Evolutionary conservation across 2,888 invertebrate species (phyloP).

Genomic region (Cybosia mesomella): DNA sequence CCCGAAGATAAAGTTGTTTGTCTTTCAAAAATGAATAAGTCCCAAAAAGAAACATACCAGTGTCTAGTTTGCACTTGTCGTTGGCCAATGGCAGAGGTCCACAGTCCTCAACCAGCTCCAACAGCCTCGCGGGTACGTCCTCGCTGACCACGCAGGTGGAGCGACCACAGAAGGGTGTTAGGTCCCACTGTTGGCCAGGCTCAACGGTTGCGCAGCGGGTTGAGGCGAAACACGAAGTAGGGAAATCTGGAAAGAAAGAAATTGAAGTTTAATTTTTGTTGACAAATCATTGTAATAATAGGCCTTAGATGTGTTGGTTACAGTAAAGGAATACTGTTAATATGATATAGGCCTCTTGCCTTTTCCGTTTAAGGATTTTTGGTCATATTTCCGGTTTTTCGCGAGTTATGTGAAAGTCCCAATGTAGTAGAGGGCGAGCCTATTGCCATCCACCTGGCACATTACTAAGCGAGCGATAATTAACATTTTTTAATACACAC

Average conservation of each 20-base stretch:
- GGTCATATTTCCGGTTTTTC: too few relatives aligned
- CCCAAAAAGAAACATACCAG: constrained; percentile 62
- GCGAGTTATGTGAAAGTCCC: too few relatives aligned
- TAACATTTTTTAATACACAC: too few relatives aligned
- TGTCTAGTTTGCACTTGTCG: constrained; percentile 94
- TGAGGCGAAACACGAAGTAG: constrained; percentile 96
- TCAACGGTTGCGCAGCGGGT: constrained; percentile 96
- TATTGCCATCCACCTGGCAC: too few relatives aligned
- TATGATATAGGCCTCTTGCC: too few relatives aligned
- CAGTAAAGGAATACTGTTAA: too few relatives aligned
- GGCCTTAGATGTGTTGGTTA: too few relatives aligned
- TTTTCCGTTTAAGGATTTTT: too few relatives aligned
- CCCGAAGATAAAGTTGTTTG: too few relatives aligned
- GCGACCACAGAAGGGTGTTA: constrained; percentile 96
- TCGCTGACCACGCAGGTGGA: constrained; percentile 94
- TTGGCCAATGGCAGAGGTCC: constrained; percentile 95
- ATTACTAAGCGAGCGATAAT: too few relatives aligned
- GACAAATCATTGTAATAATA: too few relatives aligned
- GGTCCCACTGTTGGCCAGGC: constrained; percentile 94
- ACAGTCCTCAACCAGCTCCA: constrained; percentile 96
- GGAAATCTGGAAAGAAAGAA: constrained; percentile 89
- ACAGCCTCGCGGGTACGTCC: constrained; percentile 90
- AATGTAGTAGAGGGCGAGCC: too few relatives aligned
- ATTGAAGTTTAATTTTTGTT: neutral
- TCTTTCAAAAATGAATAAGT: neutral